These are phyloP conservation scores for Platerodrilus igneus DNA, from an alignment of 2,888 invertebrate genomes.

Conservation along the genomic window DNA sequence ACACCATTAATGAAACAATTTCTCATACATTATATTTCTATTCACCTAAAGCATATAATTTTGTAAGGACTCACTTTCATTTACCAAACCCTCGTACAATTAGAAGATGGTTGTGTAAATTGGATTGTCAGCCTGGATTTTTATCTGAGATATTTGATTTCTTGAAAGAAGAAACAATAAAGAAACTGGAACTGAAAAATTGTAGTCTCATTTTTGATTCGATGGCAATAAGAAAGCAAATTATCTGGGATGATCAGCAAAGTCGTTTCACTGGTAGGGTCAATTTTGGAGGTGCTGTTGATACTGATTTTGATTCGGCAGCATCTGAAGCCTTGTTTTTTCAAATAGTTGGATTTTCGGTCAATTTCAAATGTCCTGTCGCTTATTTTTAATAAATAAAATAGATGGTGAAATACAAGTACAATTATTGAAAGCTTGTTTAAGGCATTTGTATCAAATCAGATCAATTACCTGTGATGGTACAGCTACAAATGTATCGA, in stretches of 20 bases:
- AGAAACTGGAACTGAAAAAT: slow-evolving; percentile 3
- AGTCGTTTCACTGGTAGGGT: slow-evolving; percentile 10
- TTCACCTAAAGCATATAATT: slow-evolving; percentile 13
- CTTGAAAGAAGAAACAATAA: slow-evolving; percentile 7
- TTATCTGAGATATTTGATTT: slow-evolving; percentile 10
- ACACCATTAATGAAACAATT: slow-evolving; percentile 13
- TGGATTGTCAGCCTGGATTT: slow-evolving; percentile 12
- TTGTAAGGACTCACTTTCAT: slow-evolving; percentile 9
- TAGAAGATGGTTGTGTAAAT: slow-evolving; percentile 9
- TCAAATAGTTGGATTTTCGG: slow-evolving; percentile 17
- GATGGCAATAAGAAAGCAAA: slow-evolving; percentile 13
- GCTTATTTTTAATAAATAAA: slow-evolving; percentile 17
- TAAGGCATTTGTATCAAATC: slow-evolving; percentile 13
- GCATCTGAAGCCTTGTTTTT: slow-evolving; percentile 19
- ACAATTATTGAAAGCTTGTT: slow-evolving; percentile 13
- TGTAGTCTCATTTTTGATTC: slow-evolving; percentile 11
- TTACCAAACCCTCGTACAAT: slow-evolving; percentile 13
- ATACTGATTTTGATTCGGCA: slow-evolving; percentile 10
- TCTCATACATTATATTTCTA: slow-evolving; percentile 16
- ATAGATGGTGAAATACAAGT: slow-evolving; percentile 15
- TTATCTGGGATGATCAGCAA: slow-evolving; percentile 10
- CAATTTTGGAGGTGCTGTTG: slow-evolving; percentile 11
- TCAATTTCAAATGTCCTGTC: slow-evolving; percentile 17
- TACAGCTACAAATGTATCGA: slow-evolving; percentile 10
- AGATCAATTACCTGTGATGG: slow-evolving; percentile 18